A percentile compares a stretch with the other conserved stretches of the same genome.
Conservation (phyloP, 1,140 invertebrate species). For the Drosophila ercepeae region DNA sequence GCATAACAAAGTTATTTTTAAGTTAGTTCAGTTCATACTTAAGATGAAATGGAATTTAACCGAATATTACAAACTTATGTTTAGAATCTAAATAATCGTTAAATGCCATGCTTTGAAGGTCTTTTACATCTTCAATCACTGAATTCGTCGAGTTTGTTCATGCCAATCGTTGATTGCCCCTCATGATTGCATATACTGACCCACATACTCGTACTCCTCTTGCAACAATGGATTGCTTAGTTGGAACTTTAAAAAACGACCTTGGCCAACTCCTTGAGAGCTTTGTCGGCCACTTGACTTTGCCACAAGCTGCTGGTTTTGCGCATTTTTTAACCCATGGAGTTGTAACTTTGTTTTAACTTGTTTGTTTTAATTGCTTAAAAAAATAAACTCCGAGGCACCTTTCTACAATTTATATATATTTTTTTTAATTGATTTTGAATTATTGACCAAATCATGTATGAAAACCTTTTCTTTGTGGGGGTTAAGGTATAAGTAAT, state of each 20-base stretch:
- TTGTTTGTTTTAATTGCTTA: no score
- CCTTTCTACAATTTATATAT: no score
- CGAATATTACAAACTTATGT: no score
- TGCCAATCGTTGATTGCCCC: conserved; percentile 22
- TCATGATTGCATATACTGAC: conserved; percentile 12
- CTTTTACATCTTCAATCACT: conserved; percentile 10
- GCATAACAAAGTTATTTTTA: background rate
- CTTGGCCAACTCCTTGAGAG: conserved; percentile 40
- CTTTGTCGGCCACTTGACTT: conserved; percentile 19
- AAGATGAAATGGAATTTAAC: no score
- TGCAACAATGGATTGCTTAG: conserved; percentile 10
- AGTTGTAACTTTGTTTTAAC: background rate
- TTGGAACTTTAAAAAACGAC: background rate
- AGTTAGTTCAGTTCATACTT: background rate
- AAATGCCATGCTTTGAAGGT: conserved; percentile 3
- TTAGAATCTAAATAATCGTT: background rate
- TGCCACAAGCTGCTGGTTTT: conserved; percentile 5
- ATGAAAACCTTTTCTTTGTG: no score
- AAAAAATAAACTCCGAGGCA: no score
- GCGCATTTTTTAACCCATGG: conserved; percentile 5
- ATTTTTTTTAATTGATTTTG: no score
- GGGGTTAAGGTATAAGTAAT: no score
- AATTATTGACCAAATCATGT: no score
- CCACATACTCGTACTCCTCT: conserved; percentile 24
- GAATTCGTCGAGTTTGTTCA: conserved; percentile 7